Conservation (phyloP, 2,888 invertebrate genomes). For the Pyrgus malvae region DNA sequence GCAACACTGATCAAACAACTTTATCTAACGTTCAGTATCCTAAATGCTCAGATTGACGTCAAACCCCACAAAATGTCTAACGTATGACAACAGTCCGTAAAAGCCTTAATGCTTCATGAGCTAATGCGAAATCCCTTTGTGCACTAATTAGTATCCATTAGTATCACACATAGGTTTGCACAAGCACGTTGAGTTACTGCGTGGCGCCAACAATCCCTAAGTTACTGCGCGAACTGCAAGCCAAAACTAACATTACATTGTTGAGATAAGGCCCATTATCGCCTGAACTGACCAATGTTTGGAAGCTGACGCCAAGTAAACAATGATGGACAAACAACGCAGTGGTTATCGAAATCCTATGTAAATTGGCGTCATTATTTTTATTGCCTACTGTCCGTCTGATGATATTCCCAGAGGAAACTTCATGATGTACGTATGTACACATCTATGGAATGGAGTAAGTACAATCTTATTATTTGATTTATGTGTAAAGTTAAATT, state of each 20-base stretch:
- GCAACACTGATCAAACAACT: too few relatives aligned
- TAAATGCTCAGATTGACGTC: too few relatives aligned
- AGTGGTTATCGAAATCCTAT: slow-evolving; percentile 29
- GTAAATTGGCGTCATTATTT: slow-evolving; percentile 27
- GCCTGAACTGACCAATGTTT: slow-evolving; percentile 3
- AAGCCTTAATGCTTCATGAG: slow-evolving; percentile 35
- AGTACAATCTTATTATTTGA: too few relatives aligned
- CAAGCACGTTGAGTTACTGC: too few relatives aligned
- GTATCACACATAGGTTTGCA: slow-evolving; percentile 29
- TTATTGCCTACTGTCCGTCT: slow-evolving; percentile 18
- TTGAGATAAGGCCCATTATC: slow-evolving; percentile 12
- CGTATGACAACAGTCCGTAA: slow-evolving; percentile 7
- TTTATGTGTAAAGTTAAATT: not conserved
- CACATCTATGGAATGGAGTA: slow-evolving; percentile 10
- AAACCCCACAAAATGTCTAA: not conserved
- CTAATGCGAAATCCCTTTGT: slow-evolving; percentile 41
- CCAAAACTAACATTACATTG: not conserved
- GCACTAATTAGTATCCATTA: slow-evolving; percentile 41
- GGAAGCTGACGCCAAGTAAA: slow-evolving; percentile 28
- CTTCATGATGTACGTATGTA: slow-evolving; percentile 3
- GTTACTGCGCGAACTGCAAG: slow-evolving; percentile 4
- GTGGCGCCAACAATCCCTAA: too few relatives aligned
- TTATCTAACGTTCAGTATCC: too few relatives aligned
- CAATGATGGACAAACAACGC: slow-evolving; percentile 25
- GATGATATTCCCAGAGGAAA: slow-evolving; percentile 22